Evolutionary conservation across 2,113 vertebrate genomes (phyloP).

Genomic region (Prunella fulvescens): DNA sequence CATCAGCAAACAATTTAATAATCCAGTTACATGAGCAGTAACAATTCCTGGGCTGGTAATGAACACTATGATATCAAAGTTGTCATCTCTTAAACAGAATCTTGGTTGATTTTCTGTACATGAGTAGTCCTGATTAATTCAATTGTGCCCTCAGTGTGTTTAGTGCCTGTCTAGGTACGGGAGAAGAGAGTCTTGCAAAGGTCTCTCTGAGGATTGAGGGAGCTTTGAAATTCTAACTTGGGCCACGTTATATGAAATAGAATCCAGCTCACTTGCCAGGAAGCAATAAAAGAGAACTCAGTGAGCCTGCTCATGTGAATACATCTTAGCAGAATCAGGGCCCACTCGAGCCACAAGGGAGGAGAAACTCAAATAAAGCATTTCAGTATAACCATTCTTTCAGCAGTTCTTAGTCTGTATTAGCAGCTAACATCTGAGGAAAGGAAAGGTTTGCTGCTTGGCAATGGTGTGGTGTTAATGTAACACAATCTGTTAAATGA

Average conservation of each 20-base stretch:
- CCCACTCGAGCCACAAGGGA: neutral
- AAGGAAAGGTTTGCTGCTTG: conserved; percentile 58
- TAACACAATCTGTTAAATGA: conserved; percentile 68
- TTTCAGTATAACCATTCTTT: conserved; percentile 44
- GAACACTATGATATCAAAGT: conserved; percentile 36
- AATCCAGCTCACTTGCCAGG: conserved; percentile 42
- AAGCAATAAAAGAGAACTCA: conserved; percentile 40
- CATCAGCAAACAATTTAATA: conserved; percentile 25
- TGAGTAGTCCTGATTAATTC: conserved; percentile 26
- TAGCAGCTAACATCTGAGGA: conserved; percentile 58
- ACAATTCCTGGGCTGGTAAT: conserved; percentile 18
- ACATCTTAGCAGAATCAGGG: conserved; percentile 25
- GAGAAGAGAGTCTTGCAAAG: neutral
- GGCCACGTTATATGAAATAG: conserved; percentile 12
- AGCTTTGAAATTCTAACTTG: conserved; percentile 54
- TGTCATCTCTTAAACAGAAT: conserved; percentile 12
- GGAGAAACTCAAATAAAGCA: conserved; percentile 56
- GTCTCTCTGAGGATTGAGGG: conserved; percentile 10
- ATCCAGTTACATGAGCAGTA: neutral
- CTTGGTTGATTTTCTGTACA: conserved; percentile 7
- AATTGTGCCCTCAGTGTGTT: neutral
- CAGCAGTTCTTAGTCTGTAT: conserved; percentile 31
- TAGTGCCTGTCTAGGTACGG: neutral
- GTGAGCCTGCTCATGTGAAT: conserved; percentile 24
- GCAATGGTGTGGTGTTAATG: conserved; percentile 59